Percentiles rank a stretch among this genome's conserved stretches.
These are phyloP conservation scores for Ceratothoa steindachneri DNA, from an alignment of 2,888 invertebrate genomes.

Conservation along the genomic window DNA sequence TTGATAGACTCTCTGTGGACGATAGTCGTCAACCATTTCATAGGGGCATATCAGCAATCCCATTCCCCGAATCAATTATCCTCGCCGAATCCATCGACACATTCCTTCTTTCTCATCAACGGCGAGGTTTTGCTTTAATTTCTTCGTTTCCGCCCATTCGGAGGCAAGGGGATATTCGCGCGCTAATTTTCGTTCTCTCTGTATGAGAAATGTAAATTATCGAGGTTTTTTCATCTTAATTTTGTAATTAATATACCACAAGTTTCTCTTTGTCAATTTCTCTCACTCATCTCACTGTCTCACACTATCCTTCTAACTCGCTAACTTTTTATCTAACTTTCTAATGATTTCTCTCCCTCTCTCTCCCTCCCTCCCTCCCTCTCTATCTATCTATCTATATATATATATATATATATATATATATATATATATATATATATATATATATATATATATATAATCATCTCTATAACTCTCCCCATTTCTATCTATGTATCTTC, in stretches of 20 bases:
- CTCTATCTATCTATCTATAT: not conserved
- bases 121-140: not conserved
- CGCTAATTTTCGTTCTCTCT: too few species aligned
- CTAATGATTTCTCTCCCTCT: not conserved
- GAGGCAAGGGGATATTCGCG: too few species aligned
- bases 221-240: too few species aligned
- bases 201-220: too few species aligned
- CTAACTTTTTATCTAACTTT: too few species aligned
- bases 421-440: not conserved
- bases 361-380: not conserved
- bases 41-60: not conserved
- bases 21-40: not conserved
- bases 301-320: too few species aligned
- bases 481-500: too few species aligned
- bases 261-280: too few species aligned
- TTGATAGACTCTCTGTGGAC: not conserved
- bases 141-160: too few species aligned
- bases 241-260: too few species aligned
- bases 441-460: not conserved
- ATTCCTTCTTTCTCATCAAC: not conserved
- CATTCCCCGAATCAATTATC: not conserved
- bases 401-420: not conserved
- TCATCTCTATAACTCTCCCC: too few species aligned
- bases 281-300: too few species aligned
- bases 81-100: not conserved